Percentiles rank a stretch among this genome's conserved stretches.
phyloP scores from a whole-genome alignment of 1,140 invertebrate species.

The Bombus polaris region DNA sequence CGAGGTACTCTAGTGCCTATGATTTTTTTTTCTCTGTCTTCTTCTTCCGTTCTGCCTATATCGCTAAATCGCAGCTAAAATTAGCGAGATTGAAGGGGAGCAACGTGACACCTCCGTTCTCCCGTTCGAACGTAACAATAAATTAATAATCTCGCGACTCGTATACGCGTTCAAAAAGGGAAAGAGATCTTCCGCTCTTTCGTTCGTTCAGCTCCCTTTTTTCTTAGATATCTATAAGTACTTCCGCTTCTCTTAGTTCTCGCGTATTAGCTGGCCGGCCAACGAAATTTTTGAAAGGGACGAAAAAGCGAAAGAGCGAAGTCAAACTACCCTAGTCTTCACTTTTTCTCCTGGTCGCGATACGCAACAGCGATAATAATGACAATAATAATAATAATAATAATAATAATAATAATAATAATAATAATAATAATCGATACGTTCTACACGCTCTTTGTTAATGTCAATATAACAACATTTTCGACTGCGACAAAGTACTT shows the following conservation, averaged over 20 bases:
- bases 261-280: not conserved
- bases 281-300: not conserved
- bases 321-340: not conserved
- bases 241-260: not conserved
- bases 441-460: constrained; percentile 2
- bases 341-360: not conserved
- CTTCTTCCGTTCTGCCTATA: constrained; percentile 67
- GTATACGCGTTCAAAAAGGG: constrained; percentile 54
- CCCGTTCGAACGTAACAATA: constrained; percentile 61
- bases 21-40: constrained; percentile 53
- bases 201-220: not conserved
- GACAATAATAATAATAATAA: constrained; percentile 10
- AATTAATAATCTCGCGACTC: constrained; percentile 60
- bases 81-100: constrained; percentile 52
- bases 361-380: not conserved
- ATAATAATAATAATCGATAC: constrained; percentile 33
- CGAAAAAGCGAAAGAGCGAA: constrained; percentile 7
- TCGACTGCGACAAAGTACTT: constrained; percentile 42
- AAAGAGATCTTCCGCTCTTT: not conserved
- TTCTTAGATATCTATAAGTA: too few species aligned
- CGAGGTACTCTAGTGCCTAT: constrained; percentile 75
- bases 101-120: constrained; percentile 28
- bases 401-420: constrained; percentile 27
- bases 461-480: constrained; percentile 48
- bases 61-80: constrained; percentile 73